Base-by-base conservation (phyloP, 2,797 vertebrate species). In the Petrocephalus sullivani region DNA sequence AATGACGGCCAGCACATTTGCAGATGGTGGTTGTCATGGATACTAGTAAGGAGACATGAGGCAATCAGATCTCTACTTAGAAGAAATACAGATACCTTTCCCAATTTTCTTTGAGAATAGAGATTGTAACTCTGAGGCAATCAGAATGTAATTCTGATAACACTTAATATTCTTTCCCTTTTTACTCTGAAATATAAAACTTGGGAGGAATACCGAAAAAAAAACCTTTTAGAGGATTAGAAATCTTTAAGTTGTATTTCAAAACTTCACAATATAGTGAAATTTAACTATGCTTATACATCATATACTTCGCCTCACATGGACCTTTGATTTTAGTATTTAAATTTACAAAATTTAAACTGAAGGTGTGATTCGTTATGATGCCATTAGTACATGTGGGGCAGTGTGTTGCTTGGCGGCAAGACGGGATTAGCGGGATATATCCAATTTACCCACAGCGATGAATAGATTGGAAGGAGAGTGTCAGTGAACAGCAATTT, bases 1-100 rank as follows among this genome's bases (percentile, higher is more conserved):
- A 89, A 46, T 53, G 87, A 37, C 21, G 53, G n/a, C 67, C 61
- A 56, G 28, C 56, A 56, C 58, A 75, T 88, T 58, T 87, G 58
- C 87, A 75, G 85, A 87, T 61, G 21, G 28, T 86, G 14, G 89
- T 90, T 87, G 87, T 82, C 89, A 88, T 87, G 87, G 87, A 88
- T 83, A 90, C 87, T 71, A 37, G 53, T 49, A 60, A 51, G 71
- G 46, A 58, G 23, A 61, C 33, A 61, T 54, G 54, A 87, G 10
- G 54, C 86, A 60, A 53, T 87, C 56, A 82, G 33, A 61, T 87
- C 21, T 89, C 28, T 58, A 60, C 85, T 81, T 78, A 49, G 58
- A 64, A 86, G 54, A 78, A 46, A 83, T 83, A 28, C 81, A 83
- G 81, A 83, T 57, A 85, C 51, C 83, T 85, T 37, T 56, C 28